These are phyloP conservation scores for Cettia cetti DNA, from an alignment of 2,113 vertebrate genomes.

Conservation along the genomic window DNA sequence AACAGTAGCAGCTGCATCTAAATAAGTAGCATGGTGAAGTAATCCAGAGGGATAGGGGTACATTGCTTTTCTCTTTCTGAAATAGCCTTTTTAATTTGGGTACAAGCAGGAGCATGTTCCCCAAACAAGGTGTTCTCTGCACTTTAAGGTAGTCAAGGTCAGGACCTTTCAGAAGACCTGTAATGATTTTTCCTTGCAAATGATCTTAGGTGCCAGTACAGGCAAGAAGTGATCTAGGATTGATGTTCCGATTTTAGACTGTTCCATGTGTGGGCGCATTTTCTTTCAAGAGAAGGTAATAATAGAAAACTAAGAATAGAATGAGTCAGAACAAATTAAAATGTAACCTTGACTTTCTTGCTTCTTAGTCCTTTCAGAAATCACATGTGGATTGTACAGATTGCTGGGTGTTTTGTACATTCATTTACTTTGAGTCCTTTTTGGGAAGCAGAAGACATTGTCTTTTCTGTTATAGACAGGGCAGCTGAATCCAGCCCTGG, in stretches of 20 bases:
- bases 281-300: constrained; percentile 1
- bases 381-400: not conserved
- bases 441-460: not conserved
- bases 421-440: not conserved
- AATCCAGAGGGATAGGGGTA: not conserved
- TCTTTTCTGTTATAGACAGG: not conserved
- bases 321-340: constrained; percentile 6
- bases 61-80: not conserved
- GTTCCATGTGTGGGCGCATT: not conserved
- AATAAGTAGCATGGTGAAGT: not conserved
- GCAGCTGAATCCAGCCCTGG: not conserved
- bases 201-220: not conserved
- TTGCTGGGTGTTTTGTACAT: not conserved
- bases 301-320: constrained; percentile 37
- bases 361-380: not conserved
- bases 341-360: constrained; percentile 4
- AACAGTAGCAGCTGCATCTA: not conserved
- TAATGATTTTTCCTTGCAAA: not conserved
- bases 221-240: not conserved
- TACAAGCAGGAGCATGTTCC: not conserved
- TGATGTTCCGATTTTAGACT: not conserved
- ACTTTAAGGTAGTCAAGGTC: not conserved
- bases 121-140: not conserved
- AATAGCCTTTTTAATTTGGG: not conserved
- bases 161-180: not conserved